A percentile compares a stretch with the other conserved stretches of the same genome.
phyloP scores from a whole-genome alignment of 2,888 invertebrate species.

The Cryptops parisi region DNA sequence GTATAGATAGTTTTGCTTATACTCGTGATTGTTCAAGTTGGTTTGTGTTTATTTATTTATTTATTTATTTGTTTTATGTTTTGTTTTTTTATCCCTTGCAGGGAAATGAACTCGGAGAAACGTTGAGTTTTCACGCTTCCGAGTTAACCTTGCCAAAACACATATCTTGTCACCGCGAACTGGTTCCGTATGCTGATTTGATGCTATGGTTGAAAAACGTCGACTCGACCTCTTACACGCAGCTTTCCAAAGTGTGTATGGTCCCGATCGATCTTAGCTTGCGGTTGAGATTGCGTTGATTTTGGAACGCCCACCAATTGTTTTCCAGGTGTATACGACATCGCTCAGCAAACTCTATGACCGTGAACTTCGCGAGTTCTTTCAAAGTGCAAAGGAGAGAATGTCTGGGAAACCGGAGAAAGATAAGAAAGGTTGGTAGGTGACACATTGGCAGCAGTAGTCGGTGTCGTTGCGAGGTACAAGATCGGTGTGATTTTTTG shows the following conservation, averaged over 20 bases:
- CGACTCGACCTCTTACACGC: conserved; percentile 67
- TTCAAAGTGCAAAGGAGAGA: conserved; percentile 52
- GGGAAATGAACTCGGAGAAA: conserved; percentile 51
- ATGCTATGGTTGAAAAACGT: conserved; percentile 84
- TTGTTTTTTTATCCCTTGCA: conserved; percentile 29
- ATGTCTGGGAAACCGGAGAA: conserved; percentile 8
- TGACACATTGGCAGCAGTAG: too few species aligned
- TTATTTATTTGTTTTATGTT: conserved; percentile 22
- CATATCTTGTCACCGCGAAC: conserved; percentile 64
- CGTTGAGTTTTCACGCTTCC: conserved; percentile 33
- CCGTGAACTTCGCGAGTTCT: conserved; percentile 61
- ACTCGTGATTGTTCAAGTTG: conserved; percentile 20
- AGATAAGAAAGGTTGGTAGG: conserved; percentile 3
- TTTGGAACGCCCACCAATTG: too few species aligned
- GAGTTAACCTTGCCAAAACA: conserved; percentile 57
- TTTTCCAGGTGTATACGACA: conserved; percentile 48
- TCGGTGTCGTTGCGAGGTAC: background rate
- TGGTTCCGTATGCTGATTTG: conserved; percentile 71
- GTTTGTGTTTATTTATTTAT: conserved; percentile 17
- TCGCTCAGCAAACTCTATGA: conserved; percentile 79
- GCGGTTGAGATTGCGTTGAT: too few species aligned
- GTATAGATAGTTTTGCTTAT: conserved; percentile 33
- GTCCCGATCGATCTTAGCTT: too few species aligned
- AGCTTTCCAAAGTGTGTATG: conserved; percentile 45
- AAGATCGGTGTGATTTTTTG: background rate